A percentile compares a stretch with the other conserved stretches of the same genome.
Evolutionary conservation across 2,888 invertebrate genomes (phyloP).

Genomic region (Syrphus vitripennis): DNA sequence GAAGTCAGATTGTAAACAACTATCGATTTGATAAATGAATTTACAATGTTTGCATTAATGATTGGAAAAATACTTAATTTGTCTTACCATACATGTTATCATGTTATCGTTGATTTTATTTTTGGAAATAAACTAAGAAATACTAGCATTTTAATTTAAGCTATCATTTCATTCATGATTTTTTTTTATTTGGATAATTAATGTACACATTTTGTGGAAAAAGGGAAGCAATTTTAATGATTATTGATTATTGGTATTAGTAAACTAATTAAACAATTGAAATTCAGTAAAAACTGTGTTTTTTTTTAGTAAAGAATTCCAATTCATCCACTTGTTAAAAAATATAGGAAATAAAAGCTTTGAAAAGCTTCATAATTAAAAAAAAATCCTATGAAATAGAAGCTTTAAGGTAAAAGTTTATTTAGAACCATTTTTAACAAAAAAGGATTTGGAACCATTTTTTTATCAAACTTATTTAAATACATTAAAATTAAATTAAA

Average conservation of each 20-base stretch:
- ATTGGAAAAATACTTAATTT: background rate
- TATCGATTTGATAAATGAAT: conserved; percentile 13
- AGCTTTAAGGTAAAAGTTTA: too few species aligned
- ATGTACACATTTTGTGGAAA: background rate
- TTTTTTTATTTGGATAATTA: background rate
- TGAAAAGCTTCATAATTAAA: too few species aligned
- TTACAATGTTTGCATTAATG: conserved; percentile 5
- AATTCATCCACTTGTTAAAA: too few species aligned
- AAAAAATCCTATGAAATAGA: too few species aligned
- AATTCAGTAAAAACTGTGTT: too few species aligned
- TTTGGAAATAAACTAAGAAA: background rate
- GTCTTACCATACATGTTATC: background rate
- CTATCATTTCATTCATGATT: conserved; percentile 8
- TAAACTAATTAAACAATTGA: too few species aligned
- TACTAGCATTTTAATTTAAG: background rate
- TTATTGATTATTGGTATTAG: too few species aligned
- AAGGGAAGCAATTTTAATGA: background rate
- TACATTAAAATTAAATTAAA: background rate
- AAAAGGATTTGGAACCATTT: too few species aligned
- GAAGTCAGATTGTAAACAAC: conserved; percentile 12
- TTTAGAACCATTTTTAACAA: too few species aligned
- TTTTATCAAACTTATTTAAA: too few species aligned
- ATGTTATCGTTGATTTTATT: background rate
- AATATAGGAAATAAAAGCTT: too few species aligned
- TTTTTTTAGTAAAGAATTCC: too few species aligned